Conservation (phyloP, 2,797 vertebrate species). For the Poeciliopsis turneri region DNA sequence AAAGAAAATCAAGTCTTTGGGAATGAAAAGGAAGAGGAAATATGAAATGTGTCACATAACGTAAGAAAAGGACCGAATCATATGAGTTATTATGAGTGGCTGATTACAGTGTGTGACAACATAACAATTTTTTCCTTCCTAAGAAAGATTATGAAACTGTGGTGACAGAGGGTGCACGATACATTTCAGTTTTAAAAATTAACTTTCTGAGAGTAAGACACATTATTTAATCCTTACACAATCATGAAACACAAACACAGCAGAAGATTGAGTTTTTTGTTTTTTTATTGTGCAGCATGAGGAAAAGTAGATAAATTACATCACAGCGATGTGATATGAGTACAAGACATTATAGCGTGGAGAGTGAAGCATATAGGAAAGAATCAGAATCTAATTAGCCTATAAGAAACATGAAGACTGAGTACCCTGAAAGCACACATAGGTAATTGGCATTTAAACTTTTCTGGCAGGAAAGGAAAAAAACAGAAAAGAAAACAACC, state of each 20-base stretch:
- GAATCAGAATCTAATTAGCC: neutral
- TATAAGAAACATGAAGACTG: neutral
- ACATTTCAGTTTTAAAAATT: neutral
- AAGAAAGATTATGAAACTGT: neutral
- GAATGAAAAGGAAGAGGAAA: conserved; percentile 54
- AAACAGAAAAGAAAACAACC: neutral
- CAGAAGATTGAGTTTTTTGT: conserved; percentile 28
- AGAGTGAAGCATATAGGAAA: neutral
- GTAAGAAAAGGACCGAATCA: conserved; percentile 23
- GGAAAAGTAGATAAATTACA: conserved; percentile 45
- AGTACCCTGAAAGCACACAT: too few relatives aligned
- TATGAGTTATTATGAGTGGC: conserved; percentile 14
- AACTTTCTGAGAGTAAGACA: conserved; percentile 8
- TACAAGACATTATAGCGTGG: neutral
- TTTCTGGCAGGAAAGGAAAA: neutral
- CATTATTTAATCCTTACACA: neutral
- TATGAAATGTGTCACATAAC: conserved; percentile 53
- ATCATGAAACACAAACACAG: neutral
- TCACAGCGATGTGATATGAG: conserved; percentile 34
- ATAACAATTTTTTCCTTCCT: conserved; percentile 12
- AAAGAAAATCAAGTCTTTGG: conserved; percentile 41
- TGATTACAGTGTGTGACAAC: conserved; percentile 13
- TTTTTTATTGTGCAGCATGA: conserved; percentile 44
- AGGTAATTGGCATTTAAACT: neutral
- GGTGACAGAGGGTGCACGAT: neutral